These are phyloP conservation scores for Geotrypetes seraphini DNA, from an alignment of 2,797 vertebrate species.

Conservation along the genomic window DNA sequence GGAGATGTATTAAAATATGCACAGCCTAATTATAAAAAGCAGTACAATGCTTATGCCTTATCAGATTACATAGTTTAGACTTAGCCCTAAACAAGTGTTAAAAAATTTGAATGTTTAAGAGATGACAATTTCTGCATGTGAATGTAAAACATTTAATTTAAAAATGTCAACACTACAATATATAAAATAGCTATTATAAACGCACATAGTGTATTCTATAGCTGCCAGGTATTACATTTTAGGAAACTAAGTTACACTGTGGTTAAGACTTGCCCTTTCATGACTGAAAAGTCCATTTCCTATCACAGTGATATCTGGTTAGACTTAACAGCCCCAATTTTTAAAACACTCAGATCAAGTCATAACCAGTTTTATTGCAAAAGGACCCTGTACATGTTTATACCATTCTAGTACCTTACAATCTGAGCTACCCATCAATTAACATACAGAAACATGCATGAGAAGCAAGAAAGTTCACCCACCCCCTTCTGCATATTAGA, in stretches of 20 bases:
- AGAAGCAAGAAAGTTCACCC: conserved; percentile 65
- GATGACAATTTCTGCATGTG: conserved; percentile 53
- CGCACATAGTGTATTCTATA: conserved; percentile 93
- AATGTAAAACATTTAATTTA: conserved; percentile 97
- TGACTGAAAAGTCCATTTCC: conserved; percentile 58
- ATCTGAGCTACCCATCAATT: conserved; percentile 66
- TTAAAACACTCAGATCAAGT: conserved; percentile 71
- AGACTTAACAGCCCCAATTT: conserved; percentile 63
- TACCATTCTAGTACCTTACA: conserved; percentile 68
- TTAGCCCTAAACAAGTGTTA: no score
- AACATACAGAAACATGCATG: conserved; percentile 70
- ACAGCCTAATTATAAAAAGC: no score
- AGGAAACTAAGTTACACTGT: conserved; percentile 67
- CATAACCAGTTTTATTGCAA: conserved; percentile 73
- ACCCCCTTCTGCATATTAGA: conserved; percentile 63
- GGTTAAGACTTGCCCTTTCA: conserved; percentile 58
- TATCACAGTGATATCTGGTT: conserved; percentile 69
- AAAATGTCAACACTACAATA: conserved; percentile 83
- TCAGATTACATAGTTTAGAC: no score
- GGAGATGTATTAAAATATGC: no score
- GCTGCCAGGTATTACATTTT: conserved; percentile 79
- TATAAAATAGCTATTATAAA: conserved; percentile 92
- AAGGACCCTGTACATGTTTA: conserved; percentile 69
- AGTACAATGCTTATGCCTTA: no score
- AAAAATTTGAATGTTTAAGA: no score